Percentiles rank a stretch among this genome's conserved stretches.
Conservation (phyloP, 2,888 invertebrate species). For the Blastobasis lacticolella region DNA sequence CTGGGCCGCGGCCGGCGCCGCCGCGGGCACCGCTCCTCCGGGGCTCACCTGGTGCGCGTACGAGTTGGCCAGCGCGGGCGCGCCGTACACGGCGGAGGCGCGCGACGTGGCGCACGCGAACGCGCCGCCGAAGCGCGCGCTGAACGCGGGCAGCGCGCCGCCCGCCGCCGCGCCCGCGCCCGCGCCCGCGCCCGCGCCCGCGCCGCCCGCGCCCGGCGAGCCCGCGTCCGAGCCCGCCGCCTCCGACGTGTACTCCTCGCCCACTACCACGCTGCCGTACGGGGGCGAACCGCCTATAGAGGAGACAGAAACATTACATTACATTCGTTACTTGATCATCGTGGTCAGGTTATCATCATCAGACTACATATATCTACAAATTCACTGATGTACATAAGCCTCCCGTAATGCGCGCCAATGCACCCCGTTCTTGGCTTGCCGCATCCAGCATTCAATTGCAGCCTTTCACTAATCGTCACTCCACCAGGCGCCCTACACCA, state of each 20-base stretch:
- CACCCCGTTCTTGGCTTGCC: too few relatives aligned
- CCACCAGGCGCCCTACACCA: too few relatives aligned
- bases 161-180: constrained; percentile 30
- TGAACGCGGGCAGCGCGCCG: constrained; percentile 71
- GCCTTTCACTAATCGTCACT: too few relatives aligned
- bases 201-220: constrained; percentile 26
- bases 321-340: too few relatives aligned
- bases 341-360: too few relatives aligned
- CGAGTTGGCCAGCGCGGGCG: constrained; percentile 26
- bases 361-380: too few relatives aligned
- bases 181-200: constrained; percentile 14
- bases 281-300: constrained; percentile 45
- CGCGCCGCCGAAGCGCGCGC: constrained; percentile 66
- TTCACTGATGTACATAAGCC: too few relatives aligned
- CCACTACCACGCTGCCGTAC: constrained; percentile 34
- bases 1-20: too few relatives aligned
- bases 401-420: too few relatives aligned
- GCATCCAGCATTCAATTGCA: too few relatives aligned
- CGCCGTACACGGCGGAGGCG: constrained; percentile 44
- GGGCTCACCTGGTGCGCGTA: constrained; percentile 47
- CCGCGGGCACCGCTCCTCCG: neutral
- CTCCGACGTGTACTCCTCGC: constrained; percentile 32
- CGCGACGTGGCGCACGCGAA: constrained; percentile 44
- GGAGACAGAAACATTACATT: neutral
- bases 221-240: constrained; percentile 40